Percentiles rank a stretch among this genome's conserved stretches.
Conservation (phyloP, 2,113 vertebrate genomes). For the Erinaceus europaeus region DNA sequence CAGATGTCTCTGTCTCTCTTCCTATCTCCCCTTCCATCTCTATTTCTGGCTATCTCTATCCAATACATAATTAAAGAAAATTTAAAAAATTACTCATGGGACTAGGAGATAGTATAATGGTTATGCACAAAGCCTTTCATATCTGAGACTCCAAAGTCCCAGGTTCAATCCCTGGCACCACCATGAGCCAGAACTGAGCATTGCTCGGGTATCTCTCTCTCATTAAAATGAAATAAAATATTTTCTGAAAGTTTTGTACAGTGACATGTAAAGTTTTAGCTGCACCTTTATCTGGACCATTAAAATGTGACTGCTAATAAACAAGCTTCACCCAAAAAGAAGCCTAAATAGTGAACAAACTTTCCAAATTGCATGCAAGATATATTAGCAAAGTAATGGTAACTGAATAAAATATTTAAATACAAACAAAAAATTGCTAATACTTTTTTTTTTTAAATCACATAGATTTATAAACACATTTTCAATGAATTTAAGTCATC, state of each 20-base stretch:
- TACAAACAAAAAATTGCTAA: background rate
- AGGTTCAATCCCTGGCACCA: no score
- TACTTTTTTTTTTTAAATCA: background rate
- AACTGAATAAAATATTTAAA: background rate
- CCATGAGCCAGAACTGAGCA: no score
- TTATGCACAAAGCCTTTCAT: no score
- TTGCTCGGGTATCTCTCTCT: no score
- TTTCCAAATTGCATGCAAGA: background rate
- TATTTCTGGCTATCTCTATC: no score
- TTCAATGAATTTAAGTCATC: background rate
- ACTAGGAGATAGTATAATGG: no score
- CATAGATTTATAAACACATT: background rate
- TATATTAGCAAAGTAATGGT: background rate
- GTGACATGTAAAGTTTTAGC: slow-evolving; percentile 20
- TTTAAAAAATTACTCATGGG: no score
- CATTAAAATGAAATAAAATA: no score
- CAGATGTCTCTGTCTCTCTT: no score
- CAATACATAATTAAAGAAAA: no score
- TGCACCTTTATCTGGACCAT: background rate
- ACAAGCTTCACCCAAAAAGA: background rate
- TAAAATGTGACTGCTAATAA: background rate
- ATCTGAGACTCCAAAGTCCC: no score
- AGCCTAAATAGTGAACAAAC: background rate
- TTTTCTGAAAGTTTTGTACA: background rate
- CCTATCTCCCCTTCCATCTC: no score